Base-by-base conservation (phyloP, 1,140 invertebrate species). In the Saccostrea glomerata region DNA sequence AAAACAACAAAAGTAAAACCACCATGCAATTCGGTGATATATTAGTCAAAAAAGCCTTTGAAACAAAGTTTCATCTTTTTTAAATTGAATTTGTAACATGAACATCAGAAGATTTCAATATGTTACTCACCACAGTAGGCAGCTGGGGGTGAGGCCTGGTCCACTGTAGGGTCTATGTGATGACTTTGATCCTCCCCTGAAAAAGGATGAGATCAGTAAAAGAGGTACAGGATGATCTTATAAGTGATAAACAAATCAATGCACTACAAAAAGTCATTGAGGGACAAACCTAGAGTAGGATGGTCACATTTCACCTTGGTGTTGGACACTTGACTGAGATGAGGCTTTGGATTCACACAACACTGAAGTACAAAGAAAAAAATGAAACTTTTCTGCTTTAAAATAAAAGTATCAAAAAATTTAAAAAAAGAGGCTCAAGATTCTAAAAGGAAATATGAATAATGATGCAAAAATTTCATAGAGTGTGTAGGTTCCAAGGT, bases 291-390 rank as follows among this genome's bases (percentile, higher is more conserved):
- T 89, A 90, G 83, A 15, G 89, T 88, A 25, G 89, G 88, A 88
- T 91, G 90, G 60, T 86, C 82, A 85, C 90, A 90, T 17, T 77
- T 47, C 15, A 91, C 89, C 73, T 88, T 89, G 20, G 86, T 63
- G 7, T 23, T 56, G 3, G 56, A 36, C 12, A 86, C 85, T 63
- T 87, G 23, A 25, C 86, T 77, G 54, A 94, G 36, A 17, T 88
- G 87, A 55, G 93, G 93, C 66, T 92, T 94, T 30, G 66, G 30
- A 12, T 90, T 87, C 20, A 91, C 90, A 87, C 91, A 91, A 63
- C 93, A 92, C 92, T 92, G 85, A n/a, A 91, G 25, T 20, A 60
- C 1, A 83, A 83, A 83, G 54, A 5, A 6, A 23, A 55, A 55
- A 13, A n/a, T n/a, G n/a, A 6, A 47, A 0, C 9, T 47, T 47